Evolutionary conservation across 2,113 vertebrate genomes (phyloP), one percentile per base, ranked within the genome.

Genomic region (Natator depressus): DNA sequence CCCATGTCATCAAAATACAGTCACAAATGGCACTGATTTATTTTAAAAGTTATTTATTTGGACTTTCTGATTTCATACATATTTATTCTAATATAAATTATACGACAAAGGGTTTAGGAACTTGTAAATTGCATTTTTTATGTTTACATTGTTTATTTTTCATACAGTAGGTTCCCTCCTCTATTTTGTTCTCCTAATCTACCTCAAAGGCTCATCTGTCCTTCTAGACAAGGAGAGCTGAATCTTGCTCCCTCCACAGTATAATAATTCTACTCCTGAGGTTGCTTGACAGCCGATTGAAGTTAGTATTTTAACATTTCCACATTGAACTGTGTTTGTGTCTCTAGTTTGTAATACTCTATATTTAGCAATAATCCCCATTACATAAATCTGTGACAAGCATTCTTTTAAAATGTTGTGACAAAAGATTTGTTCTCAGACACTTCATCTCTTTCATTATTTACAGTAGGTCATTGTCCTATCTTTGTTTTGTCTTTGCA

Each of bases 401-500:
- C 80, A 51, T 17, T 81, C 83, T 78, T 54, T 6, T 80, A 84
- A 84, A 89, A 57, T 47, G 7, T 72, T 80, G 1, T 82, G 84
- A 75, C 19, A 86, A 38, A 59, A 13, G 53, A 27, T 82, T 91
- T 91, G 50, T 55, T 95, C 84, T 42, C 75, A 81, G 95, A 86
- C 12, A 83, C 49, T 59, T 65, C 86, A 62, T 42, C 49, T 93
- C 51, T 90, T 93, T 87, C 22, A 89, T 89, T 94, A 88, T 27
- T 75, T 94, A 6, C 1, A 27, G 59, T 86, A 93, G 72, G 78
- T 90, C 94, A 84, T 69, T 76, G 42, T n/a, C 0, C 0, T 93
- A 86, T 89, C 84, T 97, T 96, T 96, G 87, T 93, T 90, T 95
- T 89, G 84, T 96, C 87, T 97, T 95, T 92, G 59, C 5, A 89